Evolutionary conservation across 2,113 vertebrate species (phyloP).

Genomic region (Salvelinus alpinus): DNA sequence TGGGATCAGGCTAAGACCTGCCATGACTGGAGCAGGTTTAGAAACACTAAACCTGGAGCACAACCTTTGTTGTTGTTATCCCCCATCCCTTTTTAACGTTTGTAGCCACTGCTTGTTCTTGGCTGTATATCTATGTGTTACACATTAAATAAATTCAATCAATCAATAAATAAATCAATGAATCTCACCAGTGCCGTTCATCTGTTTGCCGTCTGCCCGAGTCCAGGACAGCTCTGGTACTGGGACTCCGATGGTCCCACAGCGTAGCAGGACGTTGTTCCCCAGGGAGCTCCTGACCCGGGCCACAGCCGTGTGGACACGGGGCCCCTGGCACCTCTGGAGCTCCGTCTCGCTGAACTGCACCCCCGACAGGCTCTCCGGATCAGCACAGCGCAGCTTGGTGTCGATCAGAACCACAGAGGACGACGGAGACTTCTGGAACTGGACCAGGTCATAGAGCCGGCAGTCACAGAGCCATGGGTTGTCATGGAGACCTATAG

Average conservation of each 20-base stretch:
- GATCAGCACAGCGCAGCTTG: constrained; percentile 82
- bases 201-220: constrained; percentile 78
- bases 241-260: constrained; percentile 88
- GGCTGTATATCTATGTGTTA: no score
- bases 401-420: constrained; percentile 86
- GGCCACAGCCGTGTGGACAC: constrained; percentile 82
- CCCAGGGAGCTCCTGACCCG: constrained; percentile 86
- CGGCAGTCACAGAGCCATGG: constrained; percentile 95
- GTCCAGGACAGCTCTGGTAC: constrained; percentile 90
- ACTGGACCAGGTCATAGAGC: constrained; percentile 87
- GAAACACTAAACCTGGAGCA: no score
- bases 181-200: constrained; percentile 85
- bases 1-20: no score
- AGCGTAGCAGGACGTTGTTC: constrained; percentile 87
- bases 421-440: constrained; percentile 83
- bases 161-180: constrained; percentile 1
- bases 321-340: constrained; percentile 84
- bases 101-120: no score
- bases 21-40: no score
- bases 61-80: no score
- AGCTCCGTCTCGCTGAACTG: constrained; percentile 85
- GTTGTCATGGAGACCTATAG: constrained; percentile 94
- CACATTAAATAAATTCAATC: no score
- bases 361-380: constrained; percentile 85
- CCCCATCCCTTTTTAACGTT: no score